Evolutionary conservation across 1,140 invertebrate species (phyloP).

Genomic region (Teleopsis dalmanni): DNA sequence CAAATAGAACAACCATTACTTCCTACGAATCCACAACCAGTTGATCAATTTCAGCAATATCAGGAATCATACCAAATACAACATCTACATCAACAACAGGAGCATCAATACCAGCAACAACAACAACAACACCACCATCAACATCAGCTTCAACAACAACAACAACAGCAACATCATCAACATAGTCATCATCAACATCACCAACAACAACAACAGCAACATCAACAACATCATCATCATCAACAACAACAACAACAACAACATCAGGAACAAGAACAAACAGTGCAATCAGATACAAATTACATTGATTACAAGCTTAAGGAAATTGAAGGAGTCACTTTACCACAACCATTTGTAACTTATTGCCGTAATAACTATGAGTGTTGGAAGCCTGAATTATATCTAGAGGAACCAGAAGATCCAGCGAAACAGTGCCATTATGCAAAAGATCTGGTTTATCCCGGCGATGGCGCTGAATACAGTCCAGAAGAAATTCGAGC

Average conservation of each 20-base stretch:
- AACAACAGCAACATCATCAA: neutral
- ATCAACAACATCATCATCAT: neutral
- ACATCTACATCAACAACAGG: too few relatives aligned
- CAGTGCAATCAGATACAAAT: too few relatives aligned
- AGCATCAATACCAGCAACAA: conserved; percentile 4
- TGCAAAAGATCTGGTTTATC: conserved; percentile 37
- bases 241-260: neutral
- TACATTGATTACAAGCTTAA: too few relatives aligned
- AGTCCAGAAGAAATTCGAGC: conserved; percentile 38
- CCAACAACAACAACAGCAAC: neutral
- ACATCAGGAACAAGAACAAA: too few relatives aligned
- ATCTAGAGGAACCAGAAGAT: conserved; percentile 40
- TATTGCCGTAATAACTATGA: conserved; percentile 39
- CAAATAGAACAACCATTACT: too few relatives aligned
- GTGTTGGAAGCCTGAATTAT: conserved; percentile 39
- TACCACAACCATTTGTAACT: conserved; percentile 33
- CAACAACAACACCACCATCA: too few relatives aligned
- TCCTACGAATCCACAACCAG: too few relatives aligned
- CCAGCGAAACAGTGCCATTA: conserved; percentile 35
- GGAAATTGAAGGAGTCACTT: conserved; percentile 19
- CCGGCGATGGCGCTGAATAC: conserved; percentile 31
- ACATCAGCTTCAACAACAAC: neutral
- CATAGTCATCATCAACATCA: neutral
- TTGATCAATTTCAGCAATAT: too few relatives aligned
- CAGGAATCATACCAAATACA: too few relatives aligned